phyloP scores from a whole-genome alignment of 2,888 invertebrate species.

The Eustalomyia histrio region DNA sequence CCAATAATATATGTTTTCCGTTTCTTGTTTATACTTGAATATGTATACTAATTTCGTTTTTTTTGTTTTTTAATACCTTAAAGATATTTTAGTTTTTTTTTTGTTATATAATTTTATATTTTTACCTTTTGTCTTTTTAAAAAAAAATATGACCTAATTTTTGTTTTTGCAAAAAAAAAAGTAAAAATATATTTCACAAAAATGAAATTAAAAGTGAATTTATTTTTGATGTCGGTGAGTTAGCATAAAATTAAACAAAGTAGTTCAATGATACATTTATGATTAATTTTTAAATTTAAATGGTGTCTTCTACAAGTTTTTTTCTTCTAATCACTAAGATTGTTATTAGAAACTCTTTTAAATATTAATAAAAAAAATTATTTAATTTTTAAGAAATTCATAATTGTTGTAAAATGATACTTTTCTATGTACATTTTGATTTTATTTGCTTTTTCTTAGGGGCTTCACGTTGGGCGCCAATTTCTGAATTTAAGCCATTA shows the following conservation, averaged over 20 bases:
- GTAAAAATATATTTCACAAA: conserved; percentile 13
- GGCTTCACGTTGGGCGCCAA: no score
- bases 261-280: conserved; percentile 7
- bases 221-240: conserved; percentile 24
- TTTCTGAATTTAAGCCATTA: no score
- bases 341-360: no score
- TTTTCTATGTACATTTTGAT: no score
- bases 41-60: conserved; percentile 13
- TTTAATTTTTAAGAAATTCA: no score
- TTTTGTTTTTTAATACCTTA: background rate
- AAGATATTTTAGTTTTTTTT: conserved; percentile 38
- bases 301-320: no score
- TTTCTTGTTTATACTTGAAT: conserved; percentile 32
- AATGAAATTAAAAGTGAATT: conserved; percentile 50
- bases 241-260: conserved; percentile 14
- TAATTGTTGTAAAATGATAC: no score
- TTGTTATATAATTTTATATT: conserved; percentile 2
- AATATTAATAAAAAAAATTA: no score
- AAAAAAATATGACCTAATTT: conserved; percentile 49
- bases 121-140: conserved; percentile 4
- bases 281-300: background rate
- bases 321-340: no score
- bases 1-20: background rate
- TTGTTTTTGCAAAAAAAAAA: background rate
- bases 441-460: no score